Evolutionary conservation across 2,888 invertebrate species (phyloP), one percentile per base, ranked within the genome.

Genomic region (Xanthorhoe spadicearia): DNA sequence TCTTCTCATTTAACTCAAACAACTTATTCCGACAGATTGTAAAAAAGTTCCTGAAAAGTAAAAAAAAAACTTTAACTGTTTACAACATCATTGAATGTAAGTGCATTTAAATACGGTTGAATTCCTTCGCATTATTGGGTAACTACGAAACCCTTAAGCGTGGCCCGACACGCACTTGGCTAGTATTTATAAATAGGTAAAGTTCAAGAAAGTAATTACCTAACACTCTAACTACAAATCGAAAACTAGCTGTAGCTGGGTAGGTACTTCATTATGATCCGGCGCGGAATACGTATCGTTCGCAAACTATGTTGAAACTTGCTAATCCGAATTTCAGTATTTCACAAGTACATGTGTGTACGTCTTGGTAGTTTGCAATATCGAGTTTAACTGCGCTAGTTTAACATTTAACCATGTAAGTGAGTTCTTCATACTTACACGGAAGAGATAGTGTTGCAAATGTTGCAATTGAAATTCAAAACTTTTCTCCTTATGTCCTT

Each of bases 311-410:
- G 56, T 62, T 59, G 57, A 64, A 69, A 66, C 69, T 66, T 60
- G 66, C 66, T 68, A 71, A 71, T 66, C 68, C 64, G 61, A 66
- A 68, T 68, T 68, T 64, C 64, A 66, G 69, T 64, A 66, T 64
- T 61, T 58, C 69, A 51, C 55, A 51, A 58, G 58, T 66, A 66
- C 65, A 46, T 65, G 48, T 48, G 58, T 50, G 56, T 57, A 61
- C 35, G 60, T 64, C 56, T 64, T 66, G 48, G 50, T 48, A 66
- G 62, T 68, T 64, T 59, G 64, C 54, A 61, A 61, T 69, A 57
- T 60, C 23, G 54, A 68, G 66, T 62, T 63, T 70, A 55, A 68
- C 59, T 62, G 52, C 17, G 49, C 19, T 15, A 61, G 64, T 68
- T 66, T 43, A 66, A 61, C 61, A 58, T 68, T 59, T 57, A 69